These are phyloP conservation scores for Drosophila anceps DNA, from an alignment of 2,888 invertebrate species.

Conservation along the genomic window DNA sequence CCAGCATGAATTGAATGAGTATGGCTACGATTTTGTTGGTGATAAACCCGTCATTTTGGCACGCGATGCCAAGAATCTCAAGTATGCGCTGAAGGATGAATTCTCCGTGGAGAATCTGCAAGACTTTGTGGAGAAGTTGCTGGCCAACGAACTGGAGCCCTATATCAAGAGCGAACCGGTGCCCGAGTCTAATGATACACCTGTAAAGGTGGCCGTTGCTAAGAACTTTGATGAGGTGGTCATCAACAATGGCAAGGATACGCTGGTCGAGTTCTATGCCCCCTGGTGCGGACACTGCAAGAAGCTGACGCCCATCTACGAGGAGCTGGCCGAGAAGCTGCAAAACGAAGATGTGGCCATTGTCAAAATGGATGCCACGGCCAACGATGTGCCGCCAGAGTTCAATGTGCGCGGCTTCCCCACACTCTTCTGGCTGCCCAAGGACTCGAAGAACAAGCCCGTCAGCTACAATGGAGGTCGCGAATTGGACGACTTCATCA, in stretches of 20 bases:
- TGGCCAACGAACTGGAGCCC: constrained; percentile 93
- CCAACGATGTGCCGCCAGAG: constrained; percentile 96
- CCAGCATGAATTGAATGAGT: constrained; percentile 97
- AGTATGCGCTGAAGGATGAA: constrained; percentile 95
- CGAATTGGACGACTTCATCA: constrained; percentile 96
- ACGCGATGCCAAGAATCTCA: constrained; percentile 93
- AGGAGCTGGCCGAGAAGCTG: constrained; percentile 96
- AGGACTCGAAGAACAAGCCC: constrained; percentile 91
- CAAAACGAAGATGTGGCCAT: constrained; percentile 94
- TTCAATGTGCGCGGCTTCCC: constrained; percentile 99
- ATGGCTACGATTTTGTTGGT: constrained; percentile 94
- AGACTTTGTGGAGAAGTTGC: constrained; percentile 93
- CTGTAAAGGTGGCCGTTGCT: constrained; percentile 96
- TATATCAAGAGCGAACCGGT: constrained; percentile 98
- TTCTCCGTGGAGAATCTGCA: constrained; percentile 95
- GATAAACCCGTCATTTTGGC: constrained; percentile 96
- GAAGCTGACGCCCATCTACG: constrained; percentile 95
- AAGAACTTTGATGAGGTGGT: constrained; percentile 99
- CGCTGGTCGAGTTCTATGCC: constrained; percentile 98
- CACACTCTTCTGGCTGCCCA: constrained; percentile 97
- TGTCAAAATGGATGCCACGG: constrained; percentile 99
- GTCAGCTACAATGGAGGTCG: constrained; percentile 97
- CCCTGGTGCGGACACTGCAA: constrained; percentile 99
- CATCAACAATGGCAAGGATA: constrained; percentile 95
- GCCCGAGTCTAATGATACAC: constrained; percentile 93